A percentile compares a stretch with the other conserved stretches of the same genome.
Conservation (phyloP, 2,888 invertebrate species). For the Drosophila peninsularis region DNA sequence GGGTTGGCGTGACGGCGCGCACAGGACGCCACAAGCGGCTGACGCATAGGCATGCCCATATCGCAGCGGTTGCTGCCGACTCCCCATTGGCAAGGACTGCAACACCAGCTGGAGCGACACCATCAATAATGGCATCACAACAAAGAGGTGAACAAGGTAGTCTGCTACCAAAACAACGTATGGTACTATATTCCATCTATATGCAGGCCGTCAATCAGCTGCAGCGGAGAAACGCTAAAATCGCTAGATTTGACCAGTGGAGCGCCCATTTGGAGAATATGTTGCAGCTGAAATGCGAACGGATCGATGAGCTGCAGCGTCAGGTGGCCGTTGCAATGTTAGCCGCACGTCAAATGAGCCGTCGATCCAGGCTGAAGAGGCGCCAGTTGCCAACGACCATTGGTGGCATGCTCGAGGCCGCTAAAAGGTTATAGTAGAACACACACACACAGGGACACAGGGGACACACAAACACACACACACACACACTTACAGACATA, state of each 20-base stretch:
- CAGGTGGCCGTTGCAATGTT: conserved; percentile 17
- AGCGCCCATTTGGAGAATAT: conserved; percentile 70
- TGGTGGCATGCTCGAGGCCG: not conserved
- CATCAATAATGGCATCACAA: not conserved
- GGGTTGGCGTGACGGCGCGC: not conserved
- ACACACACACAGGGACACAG: not conserved
- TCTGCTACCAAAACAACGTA: conserved; percentile 39
- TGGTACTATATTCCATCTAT: conserved; percentile 71
- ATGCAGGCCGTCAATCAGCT: conserved; percentile 53
- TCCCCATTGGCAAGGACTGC: not conserved
- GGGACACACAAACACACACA: not conserved
- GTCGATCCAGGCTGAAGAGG: not conserved
- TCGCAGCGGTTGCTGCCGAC: not conserved
- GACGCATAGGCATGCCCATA: not conserved
- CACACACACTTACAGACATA: too few species aligned
- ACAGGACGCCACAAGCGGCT: not conserved
- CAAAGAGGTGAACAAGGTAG: conserved; percentile 38
- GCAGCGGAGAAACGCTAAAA: conserved; percentile 48
- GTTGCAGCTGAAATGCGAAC: conserved; percentile 64
- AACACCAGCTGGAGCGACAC: not conserved
- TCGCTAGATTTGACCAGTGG: conserved; percentile 47
- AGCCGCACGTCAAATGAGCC: not conserved
- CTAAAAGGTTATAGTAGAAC: conserved; percentile 1
- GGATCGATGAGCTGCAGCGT: conserved; percentile 62
- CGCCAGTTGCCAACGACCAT: not conserved